Base-by-base conservation (phyloP, 2,888 invertebrate species). In the Harmothoe impar region DNA sequence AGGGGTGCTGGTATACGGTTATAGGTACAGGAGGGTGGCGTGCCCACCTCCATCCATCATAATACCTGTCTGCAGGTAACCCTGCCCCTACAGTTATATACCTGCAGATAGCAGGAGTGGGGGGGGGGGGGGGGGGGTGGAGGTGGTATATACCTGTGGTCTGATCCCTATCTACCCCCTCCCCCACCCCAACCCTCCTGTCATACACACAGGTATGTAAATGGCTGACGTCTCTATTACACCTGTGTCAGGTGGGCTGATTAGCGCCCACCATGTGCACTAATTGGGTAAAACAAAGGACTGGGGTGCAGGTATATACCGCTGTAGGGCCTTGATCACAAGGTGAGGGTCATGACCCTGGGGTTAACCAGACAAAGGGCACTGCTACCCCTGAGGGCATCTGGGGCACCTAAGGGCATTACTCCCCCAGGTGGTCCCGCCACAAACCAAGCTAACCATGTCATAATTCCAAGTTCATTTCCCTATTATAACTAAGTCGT, bases 111-210 rank as follows among this genome's bases (percentile, higher is more conserved):
- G 43, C 5, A 43, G 43, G 43, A 3, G 3, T 43, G 43, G 3
- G 43, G 10, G 10, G 10, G 43, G 43, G 43, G 43, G 43, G 43
- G 43, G 10, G 43, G 10, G 10, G 10, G 43, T 3, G 43, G 43
- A 10, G 43, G 43, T 7, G 43, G 43, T 43, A 43, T 43, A 43
- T 43, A 43, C 43, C 62, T 62, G 72, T 29, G 72, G 29, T 3
- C 25, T 25, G 84, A 84, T 84, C 84, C 51, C 84, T 84, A 84
- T 84, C 84, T 84, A n/a, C 35, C 84, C 43, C 35, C 29, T 1
- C 84, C 84, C n/a, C 84, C 51, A 43, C 84, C 23, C 84, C 51
- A 84, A 7, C 7, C n/a, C 62, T 62, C 12, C 62, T 43, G 43
- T 43, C 43, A 43, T 43, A 62, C 62, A 20, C 20, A 20, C n/a